Evolutionary conservation across 2,113 vertebrate genomes (phyloP), one percentile per base, ranked within the genome.

Genomic region (Mustelus asterias): DNA sequence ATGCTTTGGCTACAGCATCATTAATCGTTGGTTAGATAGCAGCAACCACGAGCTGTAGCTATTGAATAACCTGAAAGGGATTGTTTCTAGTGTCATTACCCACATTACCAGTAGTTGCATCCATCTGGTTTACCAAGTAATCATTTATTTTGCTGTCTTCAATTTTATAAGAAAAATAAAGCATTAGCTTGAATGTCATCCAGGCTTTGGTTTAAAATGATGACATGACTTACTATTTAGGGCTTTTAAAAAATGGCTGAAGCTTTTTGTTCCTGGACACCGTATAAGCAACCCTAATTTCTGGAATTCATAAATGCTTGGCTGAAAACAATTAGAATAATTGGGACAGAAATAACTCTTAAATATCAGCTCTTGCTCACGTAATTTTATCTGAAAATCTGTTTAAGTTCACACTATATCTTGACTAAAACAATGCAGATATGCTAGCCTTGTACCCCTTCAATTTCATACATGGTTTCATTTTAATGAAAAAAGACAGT

Each of bases 121-220:
- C 63, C 88, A 63, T 90, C 48, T 20, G 14, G 11, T 72, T 92
- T 92, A 95, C 33, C 95, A 11, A 18, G 22, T 5, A 33, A 29
- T 63, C 76, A 11, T 86, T 95, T 96, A 95, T 48, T 65, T 37
- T 92, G 76, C 29, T 26, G 22, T 95, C 54, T 95, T 95, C 13
- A 96, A 96, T 96, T 96, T 96, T 92, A 89, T 48, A n/a, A 26
- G 85, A 95, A 16, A 26, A 93, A 33, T 76, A 33, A 96, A 94
- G 96, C 58, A 29, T 96, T 96, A 93, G 96, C 86, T 33, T 89
- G 86, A 58, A 58, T 89, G 2, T 58, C 48, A 58, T 29, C 24
- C 48, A 26, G 11, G 2, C 10, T 89, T 89, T 58, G 24, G 48
- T 54, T 54, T 89, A 29, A 29, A 26, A 26, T 3, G 29, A 89